Evolutionary conservation across 2,888 invertebrate species (phyloP).

Genomic region (Cactoblastis cactorum): DNA sequence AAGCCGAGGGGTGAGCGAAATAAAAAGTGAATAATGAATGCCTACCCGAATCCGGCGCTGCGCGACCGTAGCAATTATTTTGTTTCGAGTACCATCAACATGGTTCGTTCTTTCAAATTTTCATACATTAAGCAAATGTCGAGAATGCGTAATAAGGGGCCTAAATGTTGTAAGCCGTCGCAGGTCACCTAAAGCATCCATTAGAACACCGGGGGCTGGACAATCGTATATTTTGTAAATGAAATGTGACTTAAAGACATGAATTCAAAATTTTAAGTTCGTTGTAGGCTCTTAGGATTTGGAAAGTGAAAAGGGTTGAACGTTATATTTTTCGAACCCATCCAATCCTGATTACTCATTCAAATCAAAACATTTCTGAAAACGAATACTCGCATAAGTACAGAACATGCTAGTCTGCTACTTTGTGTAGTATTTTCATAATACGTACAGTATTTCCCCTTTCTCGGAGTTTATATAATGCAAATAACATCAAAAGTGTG

Average conservation of each 20-base stretch:
- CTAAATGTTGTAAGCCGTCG: conserved; percentile 65
- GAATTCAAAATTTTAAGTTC: conserved; percentile 11
- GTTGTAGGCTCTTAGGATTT: conserved; percentile 7
- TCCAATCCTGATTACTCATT: background rate
- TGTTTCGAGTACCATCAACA: conserved; percentile 78
- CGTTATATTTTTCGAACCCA: conserved; percentile 1
- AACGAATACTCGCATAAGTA: background rate
- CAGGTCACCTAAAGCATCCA: conserved; percentile 53
- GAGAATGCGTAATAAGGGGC: conserved; percentile 75
- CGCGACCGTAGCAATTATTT: conserved; percentile 78
- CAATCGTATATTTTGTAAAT: conserved; percentile 45
- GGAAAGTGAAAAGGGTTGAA: conserved; percentile 5
- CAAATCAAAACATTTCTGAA: background rate
- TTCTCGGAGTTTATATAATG: conserved; percentile 9
- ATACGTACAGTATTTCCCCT: background rate
- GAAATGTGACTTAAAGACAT: conserved; percentile 22
- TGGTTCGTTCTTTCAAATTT: conserved; percentile 77
- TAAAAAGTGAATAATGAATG: conserved; percentile 79
- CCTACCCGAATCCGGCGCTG: conserved; percentile 71
- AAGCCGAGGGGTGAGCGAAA: conserved; percentile 73
- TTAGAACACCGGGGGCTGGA: conserved; percentile 55
- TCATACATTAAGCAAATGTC: conserved; percentile 78
- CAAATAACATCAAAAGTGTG: conserved; percentile 26
- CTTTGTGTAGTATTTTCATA: background rate
- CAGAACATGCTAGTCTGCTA: background rate